Evolutionary conservation across 2,888 invertebrate genomes (phyloP).

Genomic region (Stenichneumon culpator): DNA sequence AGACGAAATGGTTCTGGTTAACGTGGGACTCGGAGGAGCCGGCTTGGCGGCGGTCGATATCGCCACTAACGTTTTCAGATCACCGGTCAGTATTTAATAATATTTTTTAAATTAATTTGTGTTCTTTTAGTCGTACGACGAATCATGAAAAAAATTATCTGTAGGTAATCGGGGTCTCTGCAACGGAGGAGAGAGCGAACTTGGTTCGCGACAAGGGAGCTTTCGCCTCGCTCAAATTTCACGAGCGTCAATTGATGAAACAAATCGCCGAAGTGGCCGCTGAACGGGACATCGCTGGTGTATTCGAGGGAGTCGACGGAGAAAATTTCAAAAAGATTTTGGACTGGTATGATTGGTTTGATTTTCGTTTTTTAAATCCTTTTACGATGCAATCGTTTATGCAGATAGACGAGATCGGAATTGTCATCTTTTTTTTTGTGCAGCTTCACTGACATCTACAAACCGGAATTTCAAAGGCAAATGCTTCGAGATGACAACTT

Average conservation of each 20-base stretch:
- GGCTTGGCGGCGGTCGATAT: constrained; percentile 90
- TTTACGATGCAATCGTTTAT: constrained; percentile 5
- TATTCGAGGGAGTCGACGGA: constrained; percentile 89
- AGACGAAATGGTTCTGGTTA: constrained; percentile 88
- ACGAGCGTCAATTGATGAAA: constrained; percentile 86
- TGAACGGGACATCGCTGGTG: constrained; percentile 88
- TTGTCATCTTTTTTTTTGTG: constrained; percentile 59
- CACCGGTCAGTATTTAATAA: constrained; percentile 85
- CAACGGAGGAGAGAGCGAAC: constrained; percentile 87
- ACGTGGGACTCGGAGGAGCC: constrained; percentile 88
- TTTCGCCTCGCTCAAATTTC: constrained; percentile 88
- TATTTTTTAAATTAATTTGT: neutral
- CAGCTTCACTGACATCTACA: constrained; percentile 81
- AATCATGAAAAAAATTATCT: constrained; percentile 53
- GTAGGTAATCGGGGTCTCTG: constrained; percentile 90
- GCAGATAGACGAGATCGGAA: constrained; percentile 6
- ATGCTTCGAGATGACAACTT: constrained; percentile 81
- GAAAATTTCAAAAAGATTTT: constrained; percentile 87
- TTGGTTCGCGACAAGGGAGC: constrained; percentile 88
- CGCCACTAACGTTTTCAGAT: constrained; percentile 89
- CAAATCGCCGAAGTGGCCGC: constrained; percentile 87
- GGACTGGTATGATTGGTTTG: constrained; percentile 86
- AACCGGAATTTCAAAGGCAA: constrained; percentile 74
- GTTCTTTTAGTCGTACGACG: neutral
- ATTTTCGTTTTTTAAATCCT: neutral